Evolutionary conservation across 1,140 invertebrate genomes (phyloP).

Genomic region (Hyposmocoma kahamanoa): DNA sequence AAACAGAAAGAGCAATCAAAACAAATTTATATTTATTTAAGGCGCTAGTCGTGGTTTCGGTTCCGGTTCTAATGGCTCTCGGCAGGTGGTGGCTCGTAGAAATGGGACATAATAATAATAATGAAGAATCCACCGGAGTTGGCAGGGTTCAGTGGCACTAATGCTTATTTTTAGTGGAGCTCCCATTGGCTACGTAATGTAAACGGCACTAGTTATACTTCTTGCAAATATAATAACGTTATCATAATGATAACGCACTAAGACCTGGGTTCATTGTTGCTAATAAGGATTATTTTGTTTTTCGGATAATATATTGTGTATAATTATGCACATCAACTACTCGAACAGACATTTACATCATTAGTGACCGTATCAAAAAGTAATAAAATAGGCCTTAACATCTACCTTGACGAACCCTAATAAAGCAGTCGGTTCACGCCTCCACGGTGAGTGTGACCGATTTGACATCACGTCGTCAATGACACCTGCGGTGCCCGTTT

Average conservation of each 20-base stretch:
- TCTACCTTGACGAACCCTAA: conserved; percentile 26
- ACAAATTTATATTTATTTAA: conserved; percentile 49
- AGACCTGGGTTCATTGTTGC: not conserved
- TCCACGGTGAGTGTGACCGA: conserved; percentile 26
- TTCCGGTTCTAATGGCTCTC: conserved; percentile 40
- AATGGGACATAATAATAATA: conserved; percentile 14
- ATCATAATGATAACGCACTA: not conserved
- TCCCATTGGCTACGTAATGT: too few relatives aligned
- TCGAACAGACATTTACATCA: not conserved
- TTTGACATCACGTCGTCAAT: conserved; percentile 27
- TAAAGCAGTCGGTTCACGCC: conserved; percentile 30
- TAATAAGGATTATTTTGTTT: not conserved
- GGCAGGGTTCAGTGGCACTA: too few relatives aligned
- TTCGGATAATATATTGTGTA: too few relatives aligned
- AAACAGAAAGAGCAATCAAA: conserved; percentile 46
- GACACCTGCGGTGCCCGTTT: conserved; percentile 46
- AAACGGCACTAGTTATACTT: not conserved
- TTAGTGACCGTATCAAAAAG: not conserved
- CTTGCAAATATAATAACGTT: not conserved
- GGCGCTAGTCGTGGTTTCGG: conserved; percentile 35
- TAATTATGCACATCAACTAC: not conserved
- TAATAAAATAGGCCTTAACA: not conserved
- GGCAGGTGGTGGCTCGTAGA: conserved; percentile 33
- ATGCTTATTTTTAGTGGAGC: too few relatives aligned
- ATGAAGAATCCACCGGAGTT: not conserved